Base-by-base conservation (phyloP, 2,797 vertebrate species). In the Characodon lateralis region DNA sequence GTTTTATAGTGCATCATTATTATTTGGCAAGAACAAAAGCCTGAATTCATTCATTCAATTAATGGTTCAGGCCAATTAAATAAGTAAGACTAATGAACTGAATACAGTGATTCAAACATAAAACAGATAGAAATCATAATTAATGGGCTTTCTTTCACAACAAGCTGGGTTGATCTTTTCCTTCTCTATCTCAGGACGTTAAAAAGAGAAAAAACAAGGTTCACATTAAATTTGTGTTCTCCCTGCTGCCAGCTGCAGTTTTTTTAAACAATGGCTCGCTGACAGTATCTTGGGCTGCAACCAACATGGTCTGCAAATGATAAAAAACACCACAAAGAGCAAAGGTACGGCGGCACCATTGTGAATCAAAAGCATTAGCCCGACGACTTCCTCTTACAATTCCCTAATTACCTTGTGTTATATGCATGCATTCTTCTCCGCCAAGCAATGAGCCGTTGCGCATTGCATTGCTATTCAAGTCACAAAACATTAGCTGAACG, bases 301-400 rank as follows among this genome's bases (percentile, higher is more conserved):
- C 91, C 90, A 92, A 80, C 80, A 70, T 12, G 72, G 65, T 73
- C 76, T 77, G 77, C 82, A 80, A 89, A 87, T 91, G 88, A 92
- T 89, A 80, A 91, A 93, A 90, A 79, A 85, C 83, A 78, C 83
- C 73, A 85, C 73, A 51, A 71, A 78, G 81, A 87, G 89, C 83
- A 88, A 87, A 92, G 88, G 89, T 89, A 81, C 80, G 46, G 77
- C 73, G 39, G 86, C 82, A 74, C 66, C 71, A 6, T 41, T 61
- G 85, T 91, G 89, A 91, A 92, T 93, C 88, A 89, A 81, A 78
- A 5, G 76, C 88, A 92, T 91, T 89, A 89, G 89, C 73, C 73
- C 20, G 73, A 80, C 81, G 89, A 87, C 86, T 86, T 85, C 86
- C 88, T 90, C 86, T 83, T 87, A 89, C 90, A 85, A 84, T 76